These are phyloP conservation scores for Melieria omissa DNA, from an alignment of 2,888 invertebrate genomes.

Conservation along the genomic window DNA sequence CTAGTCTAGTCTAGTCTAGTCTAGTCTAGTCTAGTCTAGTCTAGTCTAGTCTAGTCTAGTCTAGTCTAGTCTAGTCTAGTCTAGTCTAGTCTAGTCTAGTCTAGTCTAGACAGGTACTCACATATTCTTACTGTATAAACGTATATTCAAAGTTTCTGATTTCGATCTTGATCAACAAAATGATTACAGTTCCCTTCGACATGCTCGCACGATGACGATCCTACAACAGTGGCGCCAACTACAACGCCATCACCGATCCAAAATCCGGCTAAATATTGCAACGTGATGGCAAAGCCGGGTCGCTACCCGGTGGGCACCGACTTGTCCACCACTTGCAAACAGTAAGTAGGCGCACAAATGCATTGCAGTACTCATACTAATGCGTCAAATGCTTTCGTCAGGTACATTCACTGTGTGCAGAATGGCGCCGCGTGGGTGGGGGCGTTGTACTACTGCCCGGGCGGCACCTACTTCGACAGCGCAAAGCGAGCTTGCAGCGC, in stretches of 20 bases:
- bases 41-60: no score
- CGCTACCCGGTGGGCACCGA: constrained; percentile 50
- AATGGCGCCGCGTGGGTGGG: constrained; percentile 42
- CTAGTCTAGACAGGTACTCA: no score
- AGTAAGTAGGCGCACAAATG: constrained; percentile 41
- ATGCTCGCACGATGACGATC: constrained; percentile 42
- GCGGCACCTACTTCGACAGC: constrained; percentile 47
- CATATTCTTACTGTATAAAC: no score
- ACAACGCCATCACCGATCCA: constrained; percentile 20
- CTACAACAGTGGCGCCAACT: constrained; percentile 4
- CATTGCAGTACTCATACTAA: neutral
- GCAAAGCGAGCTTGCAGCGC: constrained; percentile 39
- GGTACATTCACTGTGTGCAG: constrained; percentile 46
- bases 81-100: no score
- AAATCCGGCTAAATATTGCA: constrained; percentile 44
- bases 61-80: no score
- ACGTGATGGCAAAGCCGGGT: constrained; percentile 34
- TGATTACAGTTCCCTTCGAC: constrained; percentile 39
- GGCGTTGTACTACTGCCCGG: constrained; percentile 47
- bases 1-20: no score
- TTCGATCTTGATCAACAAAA: no score
- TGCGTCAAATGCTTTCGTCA: constrained; percentile 20
- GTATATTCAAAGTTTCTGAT: no score
- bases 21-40: no score
- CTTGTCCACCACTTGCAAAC: constrained; percentile 45